phyloP scores from a whole-genome alignment of 2,113 vertebrate species.

The Calypte anna region DNA sequence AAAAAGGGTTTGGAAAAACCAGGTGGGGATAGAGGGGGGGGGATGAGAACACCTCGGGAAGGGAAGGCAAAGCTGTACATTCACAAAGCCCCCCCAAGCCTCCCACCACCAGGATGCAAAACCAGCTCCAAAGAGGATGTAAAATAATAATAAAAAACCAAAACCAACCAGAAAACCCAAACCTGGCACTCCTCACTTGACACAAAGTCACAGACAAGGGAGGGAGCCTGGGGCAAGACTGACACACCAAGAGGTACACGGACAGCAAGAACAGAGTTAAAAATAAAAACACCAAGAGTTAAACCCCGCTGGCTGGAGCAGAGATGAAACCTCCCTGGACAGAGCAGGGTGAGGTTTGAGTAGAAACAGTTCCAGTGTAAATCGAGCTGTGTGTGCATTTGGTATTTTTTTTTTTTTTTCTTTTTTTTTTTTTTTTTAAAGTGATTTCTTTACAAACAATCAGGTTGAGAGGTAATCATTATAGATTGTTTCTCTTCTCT shows the following conservation, averaged over 20 bases:
- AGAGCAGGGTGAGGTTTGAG: conserved; percentile 71
- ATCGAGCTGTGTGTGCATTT: conserved; percentile 76
- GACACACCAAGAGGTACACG: background rate
- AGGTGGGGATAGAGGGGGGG: background rate
- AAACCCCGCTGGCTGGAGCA: background rate
- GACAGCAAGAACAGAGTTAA: conserved; percentile 45
- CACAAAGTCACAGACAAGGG: conserved; percentile 15
- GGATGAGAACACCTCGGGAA: background rate
- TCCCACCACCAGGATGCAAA: background rate
- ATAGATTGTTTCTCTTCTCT: conserved; percentile 73
- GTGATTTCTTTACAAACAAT: conserved; percentile 83
- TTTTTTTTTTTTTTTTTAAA: conserved; percentile 30
- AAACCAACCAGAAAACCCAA: too few species aligned
- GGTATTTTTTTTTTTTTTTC: conserved; percentile 15
- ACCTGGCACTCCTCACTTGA: background rate
- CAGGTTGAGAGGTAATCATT: conserved; percentile 81
- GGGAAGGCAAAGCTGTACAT: background rate
- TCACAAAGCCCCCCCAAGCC: background rate
- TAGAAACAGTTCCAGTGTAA: conserved; percentile 83
- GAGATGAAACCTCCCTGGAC: conserved; percentile 51
- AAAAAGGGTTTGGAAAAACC: background rate
- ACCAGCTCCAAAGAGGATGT: background rate
- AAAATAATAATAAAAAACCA: background rate
- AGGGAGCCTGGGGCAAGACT: background rate
- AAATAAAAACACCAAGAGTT: background rate